Conservation (phyloP, 2,888 invertebrate genomes). For the Euproctis similis region DNA sequence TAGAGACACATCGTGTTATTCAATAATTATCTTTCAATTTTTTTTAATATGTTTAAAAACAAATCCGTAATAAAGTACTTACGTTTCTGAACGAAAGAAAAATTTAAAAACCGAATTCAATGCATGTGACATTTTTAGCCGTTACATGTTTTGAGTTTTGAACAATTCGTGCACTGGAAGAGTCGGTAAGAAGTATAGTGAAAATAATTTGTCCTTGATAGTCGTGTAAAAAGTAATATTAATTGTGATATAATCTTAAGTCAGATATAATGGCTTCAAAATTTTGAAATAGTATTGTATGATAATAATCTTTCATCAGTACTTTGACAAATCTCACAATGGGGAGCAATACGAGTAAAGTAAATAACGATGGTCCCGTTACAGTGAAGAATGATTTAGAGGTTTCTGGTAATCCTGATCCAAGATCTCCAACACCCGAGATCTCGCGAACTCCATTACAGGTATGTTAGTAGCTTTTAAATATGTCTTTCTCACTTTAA, state of each 20-base stretch:
- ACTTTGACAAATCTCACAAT: slow-evolving; percentile 26
- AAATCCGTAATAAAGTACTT: no score
- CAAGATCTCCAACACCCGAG: slow-evolving; percentile 77
- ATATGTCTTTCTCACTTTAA: neutral
- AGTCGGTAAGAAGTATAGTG: no score
- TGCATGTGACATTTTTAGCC: slow-evolving; percentile 46
- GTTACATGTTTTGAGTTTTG: slow-evolving; percentile 52
- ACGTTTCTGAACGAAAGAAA: no score
- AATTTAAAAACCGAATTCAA: slow-evolving; percentile 52
- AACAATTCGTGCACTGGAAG: slow-evolving; percentile 11
- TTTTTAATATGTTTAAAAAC: no score
- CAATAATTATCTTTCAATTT: no score
- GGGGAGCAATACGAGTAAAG: slow-evolving; percentile 65
- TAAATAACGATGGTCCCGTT: slow-evolving; percentile 37
- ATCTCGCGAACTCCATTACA: slow-evolving; percentile 77
- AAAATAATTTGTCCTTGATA: no score
- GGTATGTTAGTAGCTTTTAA: slow-evolving; percentile 33
- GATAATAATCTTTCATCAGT: neutral
- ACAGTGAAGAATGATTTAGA: slow-evolving; percentile 43
- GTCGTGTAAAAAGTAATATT: no score
- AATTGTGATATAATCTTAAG: no score
- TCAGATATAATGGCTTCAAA: neutral
- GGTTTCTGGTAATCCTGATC: slow-evolving; percentile 56
- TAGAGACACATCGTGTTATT: no score
- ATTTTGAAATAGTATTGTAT: neutral